These are phyloP conservation scores for Thalassarche chlororhynchos DNA, from an alignment of 2,113 vertebrate genomes.

Conservation along the genomic window DNA sequence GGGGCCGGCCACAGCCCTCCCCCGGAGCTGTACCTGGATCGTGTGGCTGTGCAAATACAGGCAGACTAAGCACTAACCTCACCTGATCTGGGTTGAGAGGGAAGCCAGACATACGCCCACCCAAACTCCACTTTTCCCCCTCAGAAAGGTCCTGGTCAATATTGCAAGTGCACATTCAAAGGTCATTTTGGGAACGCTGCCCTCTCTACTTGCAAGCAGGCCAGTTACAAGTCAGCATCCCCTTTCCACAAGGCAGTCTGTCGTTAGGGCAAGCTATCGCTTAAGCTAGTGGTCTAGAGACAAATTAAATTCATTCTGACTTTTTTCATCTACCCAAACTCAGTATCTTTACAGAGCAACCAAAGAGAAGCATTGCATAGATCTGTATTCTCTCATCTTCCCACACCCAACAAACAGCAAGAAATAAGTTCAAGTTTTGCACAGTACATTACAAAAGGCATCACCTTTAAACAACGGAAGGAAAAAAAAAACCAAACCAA, in stretches of 20 bases:
- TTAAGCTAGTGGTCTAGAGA: not conserved
- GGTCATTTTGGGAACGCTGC: not conserved
- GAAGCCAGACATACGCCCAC: not conserved
- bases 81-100: not conserved
- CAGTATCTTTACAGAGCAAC: not conserved
- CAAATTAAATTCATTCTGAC: not conserved
- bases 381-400: not conserved
- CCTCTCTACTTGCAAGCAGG: not conserved
- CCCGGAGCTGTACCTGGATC: not conserved
- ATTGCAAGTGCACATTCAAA: not conserved
- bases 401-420: not conserved
- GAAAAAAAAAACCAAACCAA: not conserved
- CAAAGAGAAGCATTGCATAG: slow-evolving; percentile 45
- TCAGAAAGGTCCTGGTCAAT: not conserved
- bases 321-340: not conserved
- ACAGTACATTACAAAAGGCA: slow-evolving; percentile 1
- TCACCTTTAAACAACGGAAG: not conserved
- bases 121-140: not conserved
- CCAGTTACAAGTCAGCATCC: not conserved
- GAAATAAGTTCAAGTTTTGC: not conserved
- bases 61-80: not conserved
- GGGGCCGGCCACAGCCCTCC: not conserved
- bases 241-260: not conserved
- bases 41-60: not conserved
- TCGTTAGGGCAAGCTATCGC: not conserved